phyloP scores from a whole-genome alignment of 2,113 vertebrate species.

The Smithornis capensis region DNA sequence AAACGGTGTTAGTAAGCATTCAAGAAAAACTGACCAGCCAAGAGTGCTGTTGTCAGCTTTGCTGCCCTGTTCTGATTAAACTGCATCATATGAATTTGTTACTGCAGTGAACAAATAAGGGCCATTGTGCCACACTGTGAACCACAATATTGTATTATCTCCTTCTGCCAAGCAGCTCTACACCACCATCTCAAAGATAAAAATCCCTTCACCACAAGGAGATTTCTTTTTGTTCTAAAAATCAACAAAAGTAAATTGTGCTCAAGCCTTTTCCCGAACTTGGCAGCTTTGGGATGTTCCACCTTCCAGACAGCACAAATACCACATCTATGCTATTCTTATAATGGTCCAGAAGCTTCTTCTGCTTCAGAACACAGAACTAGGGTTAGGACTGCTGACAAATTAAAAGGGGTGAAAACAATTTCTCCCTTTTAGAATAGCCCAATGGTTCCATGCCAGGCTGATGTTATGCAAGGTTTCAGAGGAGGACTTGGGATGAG shows the following conservation, averaged over 20 bases:
- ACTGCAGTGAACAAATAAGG: not conserved
- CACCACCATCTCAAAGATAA: not conserved
- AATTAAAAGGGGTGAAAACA: not conserved
- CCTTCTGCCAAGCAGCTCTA: not conserved
- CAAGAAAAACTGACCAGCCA: not conserved
- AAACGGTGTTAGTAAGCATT: not conserved
- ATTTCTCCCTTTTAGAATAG: not conserved
- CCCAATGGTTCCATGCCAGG: not conserved
- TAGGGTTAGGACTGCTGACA: not conserved
- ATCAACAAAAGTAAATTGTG: not conserved
- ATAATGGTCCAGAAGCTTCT: not conserved
- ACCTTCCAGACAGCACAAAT: not conserved
- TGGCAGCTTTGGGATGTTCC: not conserved
- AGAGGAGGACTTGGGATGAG: not conserved
- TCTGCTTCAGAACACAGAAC: not conserved
- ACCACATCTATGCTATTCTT: not conserved
- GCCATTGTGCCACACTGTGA: not conserved
- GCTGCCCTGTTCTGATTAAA: not conserved
- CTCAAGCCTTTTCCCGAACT: not conserved
- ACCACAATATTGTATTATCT: not conserved
- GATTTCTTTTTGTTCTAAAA: not conserved
- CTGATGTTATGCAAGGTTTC: not conserved
- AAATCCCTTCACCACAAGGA: not conserved
- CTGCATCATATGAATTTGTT: not conserved
- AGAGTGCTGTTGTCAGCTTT: not conserved